Evolutionary conservation across 2,888 invertebrate species (phyloP), one percentile per base, ranked within the genome.

Genomic region (Brenthis hecate): DNA sequence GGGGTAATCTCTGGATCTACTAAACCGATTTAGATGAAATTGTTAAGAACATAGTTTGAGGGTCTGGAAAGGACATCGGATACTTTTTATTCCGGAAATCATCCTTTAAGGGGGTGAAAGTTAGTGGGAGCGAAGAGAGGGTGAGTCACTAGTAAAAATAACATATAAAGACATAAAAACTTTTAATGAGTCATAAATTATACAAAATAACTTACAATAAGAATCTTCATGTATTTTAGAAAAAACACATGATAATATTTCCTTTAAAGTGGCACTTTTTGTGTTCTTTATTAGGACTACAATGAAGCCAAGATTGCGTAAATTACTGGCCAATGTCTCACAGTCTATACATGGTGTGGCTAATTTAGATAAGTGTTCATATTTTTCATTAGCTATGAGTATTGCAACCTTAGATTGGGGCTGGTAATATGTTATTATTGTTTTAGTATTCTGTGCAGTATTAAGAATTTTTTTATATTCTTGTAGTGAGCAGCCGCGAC

Each of bases 301-400:
- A 65, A 88, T 79, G 77, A 93, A 93, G 1, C 88, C 93, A 23
- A 91, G 76, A 14, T 76, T 78, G 68, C 83, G 86, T 57, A 93
- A 78, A 72, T 83, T 84, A 3, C 77, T 72, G 1, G 86, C 86
- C 53, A 93, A 75, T 0, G 85, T 81, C 53, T 87, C 85, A 76
- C 93, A 93, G 67, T 93, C 93, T 47, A 85, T 80, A 3, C 87
- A 83, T 0, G 93, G 93, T 56, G 93, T 92, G 0, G 84, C 86
- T 47, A 93, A 71, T 66, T 89, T 88, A 0, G 90, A 81, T 70
- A 93, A 82, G 74, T 88, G 72, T 36, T 74, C 74, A 70, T 93
- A 93, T 75, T 84, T 87, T 47, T 91, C 86, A 72, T 93, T 93
- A 0, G 88, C 92, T 65, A 93, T 85, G 0, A 93, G 78, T 65